These are phyloP conservation scores for Leucophenga maculata DNA, from an alignment of 2,888 invertebrate species.

Conservation along the genomic window DNA sequence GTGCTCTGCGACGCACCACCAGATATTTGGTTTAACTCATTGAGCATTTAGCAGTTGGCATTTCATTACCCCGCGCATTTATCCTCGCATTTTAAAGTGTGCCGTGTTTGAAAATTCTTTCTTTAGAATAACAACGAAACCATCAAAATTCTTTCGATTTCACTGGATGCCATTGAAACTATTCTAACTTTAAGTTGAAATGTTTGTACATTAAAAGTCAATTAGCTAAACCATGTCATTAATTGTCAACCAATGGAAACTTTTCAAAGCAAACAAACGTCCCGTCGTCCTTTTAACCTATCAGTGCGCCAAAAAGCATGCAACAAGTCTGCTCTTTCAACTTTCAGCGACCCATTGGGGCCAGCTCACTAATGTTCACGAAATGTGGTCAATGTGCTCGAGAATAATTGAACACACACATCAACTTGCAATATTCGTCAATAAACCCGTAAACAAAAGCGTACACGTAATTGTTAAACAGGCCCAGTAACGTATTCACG, in stretches of 20 bases:
- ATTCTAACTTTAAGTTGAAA: too few species aligned
- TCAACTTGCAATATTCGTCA: neutral
- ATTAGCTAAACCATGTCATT: conserved; percentile 5
- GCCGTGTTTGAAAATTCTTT: too few species aligned
- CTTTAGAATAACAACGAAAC: neutral
- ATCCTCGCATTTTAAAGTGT: too few species aligned
- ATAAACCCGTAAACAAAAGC: neutral
- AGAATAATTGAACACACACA: conserved; percentile 35
- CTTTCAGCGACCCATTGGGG: conserved; percentile 41
- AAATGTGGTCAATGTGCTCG: too few species aligned
- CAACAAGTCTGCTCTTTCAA: conserved; percentile 53
- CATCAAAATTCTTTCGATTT: neutral
- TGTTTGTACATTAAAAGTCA: neutral
- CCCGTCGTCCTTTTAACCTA: too few species aligned
- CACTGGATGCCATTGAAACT: too few species aligned
- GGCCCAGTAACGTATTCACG: conserved; percentile 15
- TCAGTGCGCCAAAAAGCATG: conserved; percentile 13
- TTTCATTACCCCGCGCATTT: too few species aligned
- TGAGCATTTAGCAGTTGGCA: too few species aligned
- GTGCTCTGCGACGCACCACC: too few species aligned
- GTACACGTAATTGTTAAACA: conserved; percentile 13
- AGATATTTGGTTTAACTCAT: too few species aligned
- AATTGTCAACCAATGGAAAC: neutral
- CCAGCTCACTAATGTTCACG: neutral
- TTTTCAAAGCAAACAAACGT: too few species aligned